Evolutionary conservation across 2,113 vertebrate genomes (phyloP).

Genomic region (Fulica atra): DNA sequence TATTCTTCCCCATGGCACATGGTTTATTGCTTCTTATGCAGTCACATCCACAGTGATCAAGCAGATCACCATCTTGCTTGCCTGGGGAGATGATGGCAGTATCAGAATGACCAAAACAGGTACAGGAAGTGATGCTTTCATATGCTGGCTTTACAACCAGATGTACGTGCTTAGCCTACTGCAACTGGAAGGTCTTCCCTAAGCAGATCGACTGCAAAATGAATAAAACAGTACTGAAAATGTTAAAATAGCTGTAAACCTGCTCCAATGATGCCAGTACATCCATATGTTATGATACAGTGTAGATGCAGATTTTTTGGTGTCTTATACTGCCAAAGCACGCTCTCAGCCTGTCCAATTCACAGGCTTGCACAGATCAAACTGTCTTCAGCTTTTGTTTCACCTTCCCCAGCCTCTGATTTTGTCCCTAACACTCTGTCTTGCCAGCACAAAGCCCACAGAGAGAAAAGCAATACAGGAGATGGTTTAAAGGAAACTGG

Average conservation of each 20-base stretch:
- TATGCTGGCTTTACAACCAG: not conserved
- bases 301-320: not conserved
- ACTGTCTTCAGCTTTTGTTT: not conserved
- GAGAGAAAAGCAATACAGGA: not conserved
- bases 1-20: not conserved
- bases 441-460: not conserved
- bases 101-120: not conserved
- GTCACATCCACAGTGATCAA: accelerated
- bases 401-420: not conserved
- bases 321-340: not conserved
- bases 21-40: not conserved
- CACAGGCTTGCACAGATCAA: not conserved
- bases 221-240: not conserved
- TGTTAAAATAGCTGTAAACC: not conserved
- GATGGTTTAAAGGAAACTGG: not conserved
- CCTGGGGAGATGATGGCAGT: not conserved
- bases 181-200: not conserved
- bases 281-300: not conserved
- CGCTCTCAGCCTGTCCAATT: not conserved
- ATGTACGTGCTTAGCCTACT: not conserved
- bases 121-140: not conserved
- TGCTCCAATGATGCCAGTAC: not conserved
- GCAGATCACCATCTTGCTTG: not conserved
- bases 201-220: not conserved
- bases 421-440: not conserved